Base-by-base conservation (phyloP, 2,797 vertebrate species). In the Orestias chungarensis region DNA sequence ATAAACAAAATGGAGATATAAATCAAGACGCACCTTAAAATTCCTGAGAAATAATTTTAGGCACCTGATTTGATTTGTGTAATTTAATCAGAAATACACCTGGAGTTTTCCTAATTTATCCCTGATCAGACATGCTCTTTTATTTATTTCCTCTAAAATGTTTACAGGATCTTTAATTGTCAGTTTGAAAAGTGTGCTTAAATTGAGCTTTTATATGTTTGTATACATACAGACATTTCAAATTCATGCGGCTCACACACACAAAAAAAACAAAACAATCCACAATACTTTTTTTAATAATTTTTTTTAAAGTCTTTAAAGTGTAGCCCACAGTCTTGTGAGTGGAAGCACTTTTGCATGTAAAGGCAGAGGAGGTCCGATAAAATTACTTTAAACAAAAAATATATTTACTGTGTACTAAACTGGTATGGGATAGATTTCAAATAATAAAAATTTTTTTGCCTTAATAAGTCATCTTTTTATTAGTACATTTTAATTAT, bases 381-480 rank as follows among this genome's bases (percentile, higher is more conserved):
- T 44, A 49, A 73, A 62, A 73, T 47, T 9, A 67, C n/a, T 29
- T 62, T n/a, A 14, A 47, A 18, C 14, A 27, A 64, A 31, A 66
- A 55, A 9, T 1, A 23, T 0, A 75, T 65, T n/a, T 62, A 61
- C 23, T 18, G 9, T 52, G 29, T 57, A 38, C 64, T 9, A 68
- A 8, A 33, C 38, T 65, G 20, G 31, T 70, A 18, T 17, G 15
- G 43, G 64, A 42, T n/a, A 35, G 3, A n/a, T 65, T 66, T 68
- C 15, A 18, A 61, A 55, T 18, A 31, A 54, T 54, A 54, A 3
- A 59, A 54, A 20, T 61, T 12, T 17, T 66, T 29, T 9, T 12
- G 27, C 10, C 66, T 55, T 57, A 4, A 33, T n/a, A 27, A 64
- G 54, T 68, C n/a, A 40, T 68, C 8, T 42, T 47, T 14, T 68